Conservation (phyloP, 1,140 invertebrate species). For the Hyposmocoma kahamanoa region DNA sequence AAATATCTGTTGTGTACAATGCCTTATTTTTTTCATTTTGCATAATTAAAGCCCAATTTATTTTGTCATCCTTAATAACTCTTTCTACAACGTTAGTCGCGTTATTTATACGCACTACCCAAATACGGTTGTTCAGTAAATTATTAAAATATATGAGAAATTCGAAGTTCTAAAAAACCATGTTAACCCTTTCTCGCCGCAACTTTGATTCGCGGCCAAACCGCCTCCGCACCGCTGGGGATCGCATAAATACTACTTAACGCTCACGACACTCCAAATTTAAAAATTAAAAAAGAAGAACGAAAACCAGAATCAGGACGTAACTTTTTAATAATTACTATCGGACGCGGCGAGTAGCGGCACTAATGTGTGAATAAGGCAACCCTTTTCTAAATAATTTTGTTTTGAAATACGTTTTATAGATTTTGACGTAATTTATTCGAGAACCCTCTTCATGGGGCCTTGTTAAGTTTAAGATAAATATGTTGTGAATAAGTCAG, state of each 20-base stretch:
- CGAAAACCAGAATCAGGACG: conserved; percentile 38
- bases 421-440: conserved; percentile 64
- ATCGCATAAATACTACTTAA: conserved; percentile 72
- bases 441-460: conserved; percentile 40
- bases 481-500: background rate
- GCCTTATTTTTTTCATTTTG: no score
- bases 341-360: conserved; percentile 55
- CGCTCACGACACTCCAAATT: conserved; percentile 54
- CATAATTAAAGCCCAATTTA: no score
- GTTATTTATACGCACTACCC: no score
- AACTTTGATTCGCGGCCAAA: conserved; percentile 33
- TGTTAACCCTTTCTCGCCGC: background rate
- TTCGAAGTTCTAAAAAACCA: no score
- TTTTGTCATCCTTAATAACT: no score
- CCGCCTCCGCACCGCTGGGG: conserved; percentile 52
- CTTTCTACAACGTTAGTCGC: no score
- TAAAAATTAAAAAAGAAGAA: conserved; percentile 38
- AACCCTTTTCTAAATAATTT: conserved; percentile 59
- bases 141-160: no score
- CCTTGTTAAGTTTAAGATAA: conserved; percentile 9
- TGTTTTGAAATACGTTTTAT: conserved; percentile 62
- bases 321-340: conserved; percentile 68
- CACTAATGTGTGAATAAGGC: conserved; percentile 66
- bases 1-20: no score
- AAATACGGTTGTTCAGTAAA: no score